These are phyloP conservation scores for Odobenus rosmarus DNA, from an alignment of 2,113 vertebrate genomes.

Conservation along the genomic window DNA sequence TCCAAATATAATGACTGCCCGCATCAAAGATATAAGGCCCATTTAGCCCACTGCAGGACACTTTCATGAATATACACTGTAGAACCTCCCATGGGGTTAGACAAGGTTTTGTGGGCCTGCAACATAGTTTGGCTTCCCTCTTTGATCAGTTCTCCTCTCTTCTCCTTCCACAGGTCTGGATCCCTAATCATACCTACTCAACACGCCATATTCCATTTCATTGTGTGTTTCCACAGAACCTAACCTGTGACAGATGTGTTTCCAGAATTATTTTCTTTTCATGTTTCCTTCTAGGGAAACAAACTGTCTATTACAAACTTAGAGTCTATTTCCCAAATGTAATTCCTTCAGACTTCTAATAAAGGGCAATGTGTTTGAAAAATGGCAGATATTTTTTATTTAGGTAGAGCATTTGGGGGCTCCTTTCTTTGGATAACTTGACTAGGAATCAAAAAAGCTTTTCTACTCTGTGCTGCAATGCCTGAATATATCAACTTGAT, in stretches of 20 bases:
- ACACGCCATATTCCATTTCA: not conserved
- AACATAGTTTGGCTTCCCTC: not conserved
- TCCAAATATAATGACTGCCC: not conserved
- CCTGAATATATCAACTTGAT: not conserved
- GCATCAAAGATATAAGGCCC: not conserved
- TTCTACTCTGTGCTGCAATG: not conserved
- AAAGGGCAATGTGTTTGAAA: slow-evolving; percentile 25
- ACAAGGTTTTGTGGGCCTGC: not conserved
- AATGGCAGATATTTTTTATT: slow-evolving; percentile 8
- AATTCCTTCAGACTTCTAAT: not conserved
- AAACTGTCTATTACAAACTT: not conserved
- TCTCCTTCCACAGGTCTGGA: not conserved
- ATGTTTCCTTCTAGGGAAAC: not conserved
- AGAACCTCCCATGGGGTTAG: not conserved
- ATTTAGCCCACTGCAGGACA: not conserved
- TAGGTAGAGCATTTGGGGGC: not conserved
- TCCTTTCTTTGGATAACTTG: slow-evolving; percentile 13
- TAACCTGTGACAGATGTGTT: not conserved
- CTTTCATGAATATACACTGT: not conserved
- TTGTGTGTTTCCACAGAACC: not conserved
- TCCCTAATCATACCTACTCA: not conserved
- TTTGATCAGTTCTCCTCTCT: not conserved
- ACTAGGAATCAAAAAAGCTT: not conserved
- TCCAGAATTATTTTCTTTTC: slow-evolving; percentile 18
- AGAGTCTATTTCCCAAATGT: not conserved